Evolutionary conservation across 2,113 vertebrate species (phyloP), one percentile per base, ranked within the genome.

Genomic region (Prionailurus bengalensis): DNA sequence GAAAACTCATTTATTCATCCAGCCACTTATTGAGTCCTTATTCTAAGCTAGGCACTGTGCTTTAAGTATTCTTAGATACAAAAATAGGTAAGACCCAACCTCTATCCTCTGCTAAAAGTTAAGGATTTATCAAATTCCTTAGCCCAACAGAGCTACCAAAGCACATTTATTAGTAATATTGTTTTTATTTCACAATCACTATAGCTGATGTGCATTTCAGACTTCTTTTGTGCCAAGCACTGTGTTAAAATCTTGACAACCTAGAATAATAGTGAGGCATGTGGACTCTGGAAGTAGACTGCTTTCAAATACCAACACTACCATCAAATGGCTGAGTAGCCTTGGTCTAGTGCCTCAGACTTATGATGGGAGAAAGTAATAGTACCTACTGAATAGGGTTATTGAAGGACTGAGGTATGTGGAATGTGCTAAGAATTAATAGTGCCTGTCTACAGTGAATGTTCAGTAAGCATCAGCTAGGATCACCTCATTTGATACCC

Each of bases 51-150:
- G 63, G 29, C 29, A 68, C 39, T 51, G 12, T 81, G 31, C 85
- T 71, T 53, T 55, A 91, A 45, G 79, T 48, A 86, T 7, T 74
- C 55, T 80, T 74, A 55, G 21, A 66, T 82, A 85, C 36, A 91
- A 92, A 91, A 39, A 96, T 3, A 39, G 53, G 36, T 63, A 95
- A 85, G 45, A 89, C 36, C 10, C 17, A 88, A 42, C 21, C 9
- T 83, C 66, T 78, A 9, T 48, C 51, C n/a, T 92, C 55, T 8
- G 71, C 33, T 76, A 68, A 81, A 90, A 90, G 63, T 78, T 90
- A 92, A 94, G 11, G 33, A 29, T 84, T 81, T 74, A 93, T 31
- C 79, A 86, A 81, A 68, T 17, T 83, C 31, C 51, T 86, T 94
- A 95, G 83, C 83, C 31, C n/a, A n/a, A 58, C 2, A 78, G 21